Percentiles rank a stretch among this genome's conserved stretches.
Evolutionary conservation across 1,140 invertebrate genomes (phyloP).

Genomic region (Gryllus bimaculatus): DNA sequence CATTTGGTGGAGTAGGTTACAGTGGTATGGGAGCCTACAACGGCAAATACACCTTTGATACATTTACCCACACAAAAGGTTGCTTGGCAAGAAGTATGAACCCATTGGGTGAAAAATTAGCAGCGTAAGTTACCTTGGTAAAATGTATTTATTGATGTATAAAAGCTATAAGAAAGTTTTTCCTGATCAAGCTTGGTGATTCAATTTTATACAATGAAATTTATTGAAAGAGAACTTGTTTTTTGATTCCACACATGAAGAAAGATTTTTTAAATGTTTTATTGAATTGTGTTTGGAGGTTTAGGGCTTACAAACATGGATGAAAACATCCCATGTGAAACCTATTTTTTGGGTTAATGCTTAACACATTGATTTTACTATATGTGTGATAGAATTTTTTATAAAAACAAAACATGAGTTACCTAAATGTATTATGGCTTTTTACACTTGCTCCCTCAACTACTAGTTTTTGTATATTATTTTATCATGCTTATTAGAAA

Average conservation of each 20-base stretch:
- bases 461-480: too few relatives aligned
- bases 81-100: slow-evolving; percentile 67
- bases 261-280: neutral
- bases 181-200: too few relatives aligned
- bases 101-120: slow-evolving; percentile 56
- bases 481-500: too few relatives aligned
- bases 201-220: neutral
- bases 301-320: neutral
- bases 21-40: slow-evolving; percentile 92
- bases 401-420: too few relatives aligned
- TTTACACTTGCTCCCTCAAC: too few relatives aligned
- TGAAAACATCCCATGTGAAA: too few relatives aligned
- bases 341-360: too few relatives aligned
- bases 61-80: slow-evolving; percentile 85
- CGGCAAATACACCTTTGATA: slow-evolving; percentile 83
- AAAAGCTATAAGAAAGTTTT: neutral
- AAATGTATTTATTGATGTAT: neutral
- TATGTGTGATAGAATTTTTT: too few relatives aligned
- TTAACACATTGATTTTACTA: too few relatives aligned
- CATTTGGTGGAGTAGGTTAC: slow-evolving; percentile 76
- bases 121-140: slow-evolving; percentile 47
- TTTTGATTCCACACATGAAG: neutral
- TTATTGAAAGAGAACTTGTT: neutral
- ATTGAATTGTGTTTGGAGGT: neutral
- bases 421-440: too few relatives aligned